A percentile compares a stretch with the other conserved stretches of the same genome.
phyloP scores from a whole-genome alignment of 2,888 invertebrate species.

The Brachypterus glaber region DNA sequence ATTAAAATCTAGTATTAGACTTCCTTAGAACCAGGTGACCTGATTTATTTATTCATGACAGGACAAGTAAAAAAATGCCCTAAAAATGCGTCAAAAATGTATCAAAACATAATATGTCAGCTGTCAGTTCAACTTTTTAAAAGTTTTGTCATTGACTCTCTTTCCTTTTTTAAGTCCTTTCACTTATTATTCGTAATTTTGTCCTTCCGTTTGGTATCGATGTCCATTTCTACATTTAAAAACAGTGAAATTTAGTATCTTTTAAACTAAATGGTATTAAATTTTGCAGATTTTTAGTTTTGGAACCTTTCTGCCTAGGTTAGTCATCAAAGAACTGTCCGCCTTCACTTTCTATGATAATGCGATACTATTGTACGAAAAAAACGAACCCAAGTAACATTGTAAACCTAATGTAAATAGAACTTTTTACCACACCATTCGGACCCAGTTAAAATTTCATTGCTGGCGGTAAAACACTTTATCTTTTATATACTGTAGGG shows the following conservation, averaged over 20 bases:
- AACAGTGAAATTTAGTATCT: no score
- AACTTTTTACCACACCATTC: conserved; percentile 34
- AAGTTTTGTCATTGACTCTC: conserved; percentile 28
- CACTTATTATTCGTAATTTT: conserved; percentile 29
- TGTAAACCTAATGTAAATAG: conserved; percentile 27
- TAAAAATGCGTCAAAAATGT: conserved; percentile 20
- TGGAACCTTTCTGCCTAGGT: conserved; percentile 6
- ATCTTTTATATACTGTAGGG: neutral
- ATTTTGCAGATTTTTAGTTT: neutral
- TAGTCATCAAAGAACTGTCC: conserved; percentile 35
- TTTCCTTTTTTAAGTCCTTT: conserved; percentile 25
- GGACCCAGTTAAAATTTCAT: conserved; percentile 17
- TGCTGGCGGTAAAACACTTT: conserved; percentile 8
- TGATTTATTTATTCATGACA: neutral
- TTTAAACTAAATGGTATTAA: no score
- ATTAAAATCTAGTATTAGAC: neutral
- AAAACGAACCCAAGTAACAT: conserved; percentile 14
- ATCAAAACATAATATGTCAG: conserved; percentile 28
- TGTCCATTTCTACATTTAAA: conserved; percentile 12
- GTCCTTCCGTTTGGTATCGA: conserved; percentile 38
- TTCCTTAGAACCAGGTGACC: neutral
- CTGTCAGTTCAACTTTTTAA: conserved; percentile 26
- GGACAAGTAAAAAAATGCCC: conserved; percentile 6
- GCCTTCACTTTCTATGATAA: conserved; percentile 20
- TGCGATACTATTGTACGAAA: neutral